phyloP scores from a whole-genome alignment of 2,888 invertebrate species.

The Tuta absoluta region DNA sequence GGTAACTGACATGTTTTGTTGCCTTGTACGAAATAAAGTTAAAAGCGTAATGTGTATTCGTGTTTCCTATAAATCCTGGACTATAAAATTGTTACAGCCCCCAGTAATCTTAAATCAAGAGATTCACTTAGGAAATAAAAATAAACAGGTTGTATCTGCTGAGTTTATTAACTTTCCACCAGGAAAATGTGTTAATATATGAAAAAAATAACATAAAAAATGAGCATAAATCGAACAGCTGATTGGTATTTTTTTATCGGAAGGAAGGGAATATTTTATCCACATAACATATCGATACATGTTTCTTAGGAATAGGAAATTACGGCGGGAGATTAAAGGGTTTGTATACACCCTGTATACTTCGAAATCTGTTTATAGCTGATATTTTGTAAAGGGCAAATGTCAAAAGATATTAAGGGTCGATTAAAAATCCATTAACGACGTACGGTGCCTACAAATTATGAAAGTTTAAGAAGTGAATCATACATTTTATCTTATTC shows the following conservation, averaged over 20 bases:
- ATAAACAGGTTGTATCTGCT: neutral
- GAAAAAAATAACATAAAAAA: too few species aligned
- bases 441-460: neutral
- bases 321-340: too few species aligned
- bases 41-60: neutral
- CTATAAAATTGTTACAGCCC: slow-evolving; percentile 14
- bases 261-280: too few species aligned
- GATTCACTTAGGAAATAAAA: neutral
- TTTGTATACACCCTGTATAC: neutral
- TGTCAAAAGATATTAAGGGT: slow-evolving; percentile 1
- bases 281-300: too few species aligned
- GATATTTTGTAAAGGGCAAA: neutral
- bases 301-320: too few species aligned
- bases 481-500: neutral
- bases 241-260: too few species aligned
- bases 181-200: too few species aligned
- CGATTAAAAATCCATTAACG: slow-evolving; percentile 13
- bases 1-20: slow-evolving; percentile 2
- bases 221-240: too few species aligned
- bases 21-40: slow-evolving; percentile 6
- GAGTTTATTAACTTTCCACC: too few species aligned
- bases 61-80: slow-evolving; percentile 13
- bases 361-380: neutral
- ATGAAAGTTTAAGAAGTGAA: neutral
- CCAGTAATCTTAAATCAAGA: slow-evolving; percentile 13